phyloP scores from a whole-genome alignment of 2,888 invertebrate species.

The Muscina levida region DNA sequence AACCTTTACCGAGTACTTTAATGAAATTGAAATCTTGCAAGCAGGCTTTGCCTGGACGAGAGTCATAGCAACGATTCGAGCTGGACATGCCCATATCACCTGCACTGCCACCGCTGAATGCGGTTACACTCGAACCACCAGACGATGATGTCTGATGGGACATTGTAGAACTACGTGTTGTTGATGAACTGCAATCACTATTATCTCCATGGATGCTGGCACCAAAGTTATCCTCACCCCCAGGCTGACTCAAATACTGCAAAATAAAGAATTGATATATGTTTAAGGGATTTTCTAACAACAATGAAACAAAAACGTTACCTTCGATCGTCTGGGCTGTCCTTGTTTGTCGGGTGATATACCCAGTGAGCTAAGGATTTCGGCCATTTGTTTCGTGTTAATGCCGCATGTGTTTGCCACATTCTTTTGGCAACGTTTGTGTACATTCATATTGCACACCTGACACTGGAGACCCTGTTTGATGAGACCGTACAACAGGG shows the following conservation, averaged over 20 bases:
- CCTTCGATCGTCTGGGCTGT: constrained; percentile 84
- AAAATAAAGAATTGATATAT: constrained; percentile 31
- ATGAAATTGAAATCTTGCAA: constrained; percentile 97
- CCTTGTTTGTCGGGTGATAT: constrained; percentile 93
- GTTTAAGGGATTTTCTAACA: no score
- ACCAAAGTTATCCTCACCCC: constrained; percentile 80
- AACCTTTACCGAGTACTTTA: constrained; percentile 99
- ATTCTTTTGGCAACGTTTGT: constrained; percentile 99
- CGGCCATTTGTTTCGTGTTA: constrained; percentile 97
- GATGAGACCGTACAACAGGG: constrained; percentile 96
- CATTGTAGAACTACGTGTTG: constrained; percentile 73
- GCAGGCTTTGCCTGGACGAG: constrained; percentile 83
- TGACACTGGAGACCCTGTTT: constrained; percentile 98
- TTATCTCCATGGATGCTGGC: constrained; percentile 78
- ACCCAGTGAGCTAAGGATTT: constrained; percentile 94
- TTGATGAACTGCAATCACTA: constrained; percentile 72
- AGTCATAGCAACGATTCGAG: constrained; percentile 74
- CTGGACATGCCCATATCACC: constrained; percentile 70
- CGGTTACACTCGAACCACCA: constrained; percentile 57
- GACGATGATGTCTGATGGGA: constrained; percentile 74
- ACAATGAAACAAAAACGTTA: constrained; percentile 69
- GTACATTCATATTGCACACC: constrained; percentile 98
- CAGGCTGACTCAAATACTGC: constrained; percentile 79
- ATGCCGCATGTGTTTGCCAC: constrained; percentile 99
- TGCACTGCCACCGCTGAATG: constrained; percentile 71